Evolutionary conservation across 1,140 invertebrate genomes (phyloP), one percentile per base, ranked within the genome.

Genomic region (Pseudobourletiella spinata): DNA sequence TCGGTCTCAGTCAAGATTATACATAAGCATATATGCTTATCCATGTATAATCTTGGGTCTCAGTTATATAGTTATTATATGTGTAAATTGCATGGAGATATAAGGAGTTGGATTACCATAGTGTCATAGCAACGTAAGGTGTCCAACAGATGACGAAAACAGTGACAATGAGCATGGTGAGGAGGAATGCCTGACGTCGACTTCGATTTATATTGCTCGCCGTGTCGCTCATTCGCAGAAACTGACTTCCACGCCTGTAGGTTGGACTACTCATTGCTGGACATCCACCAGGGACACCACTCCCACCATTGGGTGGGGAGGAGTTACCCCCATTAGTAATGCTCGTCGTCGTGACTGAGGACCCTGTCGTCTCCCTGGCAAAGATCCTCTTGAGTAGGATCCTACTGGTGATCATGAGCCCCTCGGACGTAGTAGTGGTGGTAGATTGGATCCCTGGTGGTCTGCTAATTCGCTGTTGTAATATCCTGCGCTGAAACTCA

Each of bases 131-230:
- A 15, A 83, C 82, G 65, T 88, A 87, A 0, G 88, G 88, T 15
- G 87, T 86, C 86, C 87, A 90, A 72, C 87, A 90, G 72, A 83
- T 80, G 44, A 89, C 81, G 71, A 90, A 91, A 0, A 84, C 84
- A 1, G 82, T 75, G 0, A 90, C 86, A 30, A 93, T 90, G 16
- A 86, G 84, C 25, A 91, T 79, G 0, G 89, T 90, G 86, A 91
- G 88, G 52, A 83, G 79, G 2, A 92, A 75, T 0, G 88, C 91
- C 64, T 86, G 76, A 28, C 81, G 78, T 39, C 85, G 75, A 0
- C 86, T 85, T 57, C 84, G 76, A 58, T 84, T 83, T 26, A 89
- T 83, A 59, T 82, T 84, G 25, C 18, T 54, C 16, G 80, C 80
- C 57, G 84, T 82, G 60, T 85, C 83, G 0, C 84, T 86, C 52